Evolutionary conservation across 1,140 invertebrate genomes (phyloP), one percentile per base, ranked within the genome.

Genomic region (Palaemon carinicauda): DNA sequence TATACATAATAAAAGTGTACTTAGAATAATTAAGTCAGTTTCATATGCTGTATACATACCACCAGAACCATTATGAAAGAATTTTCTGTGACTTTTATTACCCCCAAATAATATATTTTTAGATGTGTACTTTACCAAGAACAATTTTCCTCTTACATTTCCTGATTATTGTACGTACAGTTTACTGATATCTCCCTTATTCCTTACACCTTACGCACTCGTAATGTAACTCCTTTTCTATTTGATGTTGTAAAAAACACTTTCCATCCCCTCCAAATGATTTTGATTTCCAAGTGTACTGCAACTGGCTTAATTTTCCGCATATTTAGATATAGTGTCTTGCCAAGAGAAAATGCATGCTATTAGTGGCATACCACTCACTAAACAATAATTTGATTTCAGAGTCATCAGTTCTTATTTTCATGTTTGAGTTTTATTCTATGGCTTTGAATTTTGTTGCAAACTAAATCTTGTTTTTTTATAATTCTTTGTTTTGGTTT

Each of bases 271-370:
- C 31, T n/a, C n/a, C n/a, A n/a, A 17, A 31, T 80, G 52, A n/a
- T 60, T 80, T 33, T 54, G 21, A 5, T 21, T 79, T 33, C 14
- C 21, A 31, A 29, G 31, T 80, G 31, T 54, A 60, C 33, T 60
- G 27, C 5, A 24, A 14, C 53, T 54, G 17, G 17, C 24, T 52
- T 60, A 31, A 24, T 80, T 80, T 52, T 54, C n/a, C 60, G 78
- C n/a, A n/a, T 9, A 27, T 31, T 27, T 56, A 56, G 52, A 52
- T 33, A n/a, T 80, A n/a, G 31, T 80, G 54, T 60, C 33, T 33
- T 80, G 78, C 53, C 56, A n/a, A n/a, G n/a, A n/a, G n/a, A 31
- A 33, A 80, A n/a, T 80, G 78, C 78, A 80, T 80, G 78, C 19
- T 10, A 29, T n/a, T 19, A n/a, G 78, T 80, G 56, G 78, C 78